Evolutionary conservation across 2,888 invertebrate genomes (phyloP), one percentile per base, ranked within the genome.

Genomic region (Iselma pallidipennis): DNA sequence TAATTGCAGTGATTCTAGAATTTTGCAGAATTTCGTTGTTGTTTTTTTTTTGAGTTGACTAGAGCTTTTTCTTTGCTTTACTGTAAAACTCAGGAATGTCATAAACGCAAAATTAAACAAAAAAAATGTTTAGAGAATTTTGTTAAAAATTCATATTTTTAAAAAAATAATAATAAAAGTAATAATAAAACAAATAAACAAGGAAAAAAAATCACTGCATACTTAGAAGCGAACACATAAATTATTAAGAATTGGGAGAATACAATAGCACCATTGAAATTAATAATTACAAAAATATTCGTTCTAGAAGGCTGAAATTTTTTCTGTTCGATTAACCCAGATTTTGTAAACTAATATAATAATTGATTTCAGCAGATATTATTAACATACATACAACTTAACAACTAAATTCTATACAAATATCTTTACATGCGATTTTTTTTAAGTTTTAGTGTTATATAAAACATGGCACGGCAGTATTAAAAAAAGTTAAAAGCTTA

Each of bases 381-480:
- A 66, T 61, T 59, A 61, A 66, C 59, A 61, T 71, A 72, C 71
- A 71, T 71, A 74, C 70, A 73, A 74, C 71, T 74, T 67, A 65
- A 53, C 57, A 65, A 66, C 63, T 63, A 79, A 74, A 71, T 78
- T 80, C 80, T 79, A 79, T 81, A 81, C 81, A 81, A 79, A 73
- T 76, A 72, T 76, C 76, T 79, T 78, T 79, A 76, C 76, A 78
- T 77, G 75, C 71, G 4, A 70, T 69, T 70, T 67, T 64, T 58
- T 57, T 73, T 71, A 45, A 12, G 12, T 45, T 45, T 5, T 45
- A 23, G 10, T 75, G 70, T 74, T 73, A 73, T 71, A 74, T 66
- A 72, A 73, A 71, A 75, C 71, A 79, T 80, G 80, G 80, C 80
- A 80, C 80, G 76, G 77, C 76, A 78, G 76, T 78, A 77, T 78